Base-by-base conservation (phyloP, 1,140 invertebrate genomes). In the Mamestra configurata region DNA sequence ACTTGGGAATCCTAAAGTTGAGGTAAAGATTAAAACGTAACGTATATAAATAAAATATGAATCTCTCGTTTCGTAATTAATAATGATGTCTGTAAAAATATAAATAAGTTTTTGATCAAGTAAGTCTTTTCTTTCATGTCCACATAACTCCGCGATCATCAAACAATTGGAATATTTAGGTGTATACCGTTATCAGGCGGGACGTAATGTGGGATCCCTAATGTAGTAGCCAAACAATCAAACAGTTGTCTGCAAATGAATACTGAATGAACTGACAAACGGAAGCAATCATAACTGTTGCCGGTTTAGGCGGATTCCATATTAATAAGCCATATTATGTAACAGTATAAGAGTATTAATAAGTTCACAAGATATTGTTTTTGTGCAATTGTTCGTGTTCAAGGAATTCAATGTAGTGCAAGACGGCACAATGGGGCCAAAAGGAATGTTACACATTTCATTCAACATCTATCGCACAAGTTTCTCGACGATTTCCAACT, bases 391-490 rank as follows among this genome's bases (percentile, higher is more conserved):
- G 37, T 61, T 40, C 51, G 40, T 35, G 7, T 76, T 64, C 6
- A 61, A 76, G 40, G 57, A 64, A 76, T 64, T 76, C 71, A 73
- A 73, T 59, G 53, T 53, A 40, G 35, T 37, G 46, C 20, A 72
- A 35, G 68, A 73, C 13, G 35, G n/a, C 64, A 68, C 35, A 51
- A 76, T 76, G 57, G 53, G 37, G 55, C 13, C 18, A 35, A 64
- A 76, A 76, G 72, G 55, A 76, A 76, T 76, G 72, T 61, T 76
- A 61, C 73, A 76, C n/a, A 76, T 76, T 49, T 64, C 57, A 49
- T 64, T 64, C 73, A 64, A 35, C 51, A 73, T 59, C 51, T 59
- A 73, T 59, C 22, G 71, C 27, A 57, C 15, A 64, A 76, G 37
- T 49, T 76, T 76, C 55, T 76, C 53, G 57, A 4, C 40, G 72